Evolutionary conservation across 1,140 invertebrate genomes (phyloP).

Genomic region (Matsumurasca onukii): DNA sequence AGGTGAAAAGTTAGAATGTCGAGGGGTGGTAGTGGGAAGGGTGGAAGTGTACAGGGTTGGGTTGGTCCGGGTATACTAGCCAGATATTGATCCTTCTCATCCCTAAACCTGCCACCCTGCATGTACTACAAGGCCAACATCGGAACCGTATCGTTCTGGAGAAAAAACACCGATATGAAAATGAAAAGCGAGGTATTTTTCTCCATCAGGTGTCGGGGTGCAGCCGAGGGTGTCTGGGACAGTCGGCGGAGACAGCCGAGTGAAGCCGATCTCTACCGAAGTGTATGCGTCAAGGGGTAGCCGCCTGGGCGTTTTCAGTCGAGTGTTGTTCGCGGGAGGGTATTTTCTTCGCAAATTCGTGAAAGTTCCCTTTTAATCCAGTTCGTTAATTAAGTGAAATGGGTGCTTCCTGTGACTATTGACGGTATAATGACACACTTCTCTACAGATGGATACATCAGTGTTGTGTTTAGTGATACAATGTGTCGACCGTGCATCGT

Average conservation of each 20-base stretch:
- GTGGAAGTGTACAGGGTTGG: background rate
- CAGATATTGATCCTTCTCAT: background rate
- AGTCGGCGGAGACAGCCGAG: constrained; percentile 7
- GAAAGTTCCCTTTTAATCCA: background rate
- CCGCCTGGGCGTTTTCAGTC: constrained; percentile 22
- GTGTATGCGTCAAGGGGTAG: constrained; percentile 21
- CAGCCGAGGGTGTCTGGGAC: constrained; percentile 9
- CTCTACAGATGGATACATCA: background rate
- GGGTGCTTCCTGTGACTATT: background rate
- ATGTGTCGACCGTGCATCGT: background rate
- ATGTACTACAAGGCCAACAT: background rate
- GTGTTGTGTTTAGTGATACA: background rate
- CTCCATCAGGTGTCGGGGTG: constrained; percentile 18
- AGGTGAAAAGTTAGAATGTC: too few species aligned
- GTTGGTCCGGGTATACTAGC: background rate
- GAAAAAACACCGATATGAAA: constrained; percentile 18
- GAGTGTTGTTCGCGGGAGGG: constrained; percentile 15
- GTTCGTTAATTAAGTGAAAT: constrained; percentile 1
- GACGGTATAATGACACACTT: background rate
- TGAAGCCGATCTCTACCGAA: background rate
- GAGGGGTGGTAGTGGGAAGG: background rate
- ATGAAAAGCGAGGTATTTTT: constrained; percentile 24
- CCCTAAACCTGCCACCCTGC: background rate
- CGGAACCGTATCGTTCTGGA: background rate
- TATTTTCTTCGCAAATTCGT: constrained; percentile 5